Conservation (phyloP, 2,113 vertebrate species). For the Strigops habroptila region DNA sequence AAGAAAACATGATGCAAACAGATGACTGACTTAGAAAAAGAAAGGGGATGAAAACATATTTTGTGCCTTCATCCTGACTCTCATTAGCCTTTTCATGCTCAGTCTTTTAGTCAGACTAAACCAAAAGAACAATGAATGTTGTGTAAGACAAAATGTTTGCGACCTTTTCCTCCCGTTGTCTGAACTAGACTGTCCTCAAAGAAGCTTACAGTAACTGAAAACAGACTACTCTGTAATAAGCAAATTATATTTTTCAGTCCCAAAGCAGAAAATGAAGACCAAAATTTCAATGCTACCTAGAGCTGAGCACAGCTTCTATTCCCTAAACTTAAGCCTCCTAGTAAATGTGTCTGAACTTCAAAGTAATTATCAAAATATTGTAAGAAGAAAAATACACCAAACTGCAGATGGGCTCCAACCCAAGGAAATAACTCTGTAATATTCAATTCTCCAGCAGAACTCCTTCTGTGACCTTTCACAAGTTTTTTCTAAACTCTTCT, state of each 20-base stretch:
- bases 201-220: background rate
- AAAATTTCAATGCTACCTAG: background rate
- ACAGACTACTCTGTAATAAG: background rate
- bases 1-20: background rate
- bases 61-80: background rate
- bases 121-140: background rate
- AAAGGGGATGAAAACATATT: background rate
- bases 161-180: background rate
- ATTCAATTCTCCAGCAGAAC: background rate
- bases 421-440: background rate
- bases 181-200: background rate
- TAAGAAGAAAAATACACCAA: background rate
- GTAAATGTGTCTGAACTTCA: background rate
- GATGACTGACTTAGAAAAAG: background rate
- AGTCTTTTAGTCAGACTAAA: background rate
- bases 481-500: background rate
- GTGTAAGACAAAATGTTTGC: background rate
- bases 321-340: background rate
- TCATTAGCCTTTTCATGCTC: background rate
- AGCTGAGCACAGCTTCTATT: background rate
- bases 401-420: background rate
- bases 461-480: background rate
- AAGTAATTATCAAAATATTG: background rate
- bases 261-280: background rate
- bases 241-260: background rate